Base-by-base conservation (phyloP, 2,797 vertebrate species). In the Poecilia velifera region DNA sequence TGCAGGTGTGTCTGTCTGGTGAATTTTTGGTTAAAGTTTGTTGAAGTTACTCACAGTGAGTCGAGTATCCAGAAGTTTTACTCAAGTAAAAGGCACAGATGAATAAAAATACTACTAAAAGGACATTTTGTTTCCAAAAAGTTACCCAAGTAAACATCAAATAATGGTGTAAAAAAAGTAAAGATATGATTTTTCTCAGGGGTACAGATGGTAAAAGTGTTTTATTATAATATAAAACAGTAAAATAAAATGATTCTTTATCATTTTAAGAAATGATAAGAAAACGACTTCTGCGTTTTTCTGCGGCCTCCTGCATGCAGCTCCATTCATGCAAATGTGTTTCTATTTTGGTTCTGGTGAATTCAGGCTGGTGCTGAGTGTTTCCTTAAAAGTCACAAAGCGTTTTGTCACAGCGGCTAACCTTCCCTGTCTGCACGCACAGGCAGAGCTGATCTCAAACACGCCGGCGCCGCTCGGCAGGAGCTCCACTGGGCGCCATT, bases 361-460 rank as follows among this genome's bases (percentile, higher is more conserved):
- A 62, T 79, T 18, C 55, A 74, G 45, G 8, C 39, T 76, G 34
- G 59, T 66, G 71, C 16, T 51, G 13, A 46, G 3, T 45, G 64
- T 83, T 78, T 75, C 66, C 45, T 41, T 51, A 16, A 49, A 47
- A 45, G 47, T 59, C 59, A 71, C 73, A 18, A 28, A 80, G 39
- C 72, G 13, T 41, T 64, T 76, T 6, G 49, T 73, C 62, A 53
- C 28, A 9, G 31, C 4, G 6, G 18, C 18, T 7, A 53, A 75
- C n/a, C 36, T 57, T 36, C 28, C 34, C 68, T 34, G 14, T 36
- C n/a, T 73, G 64, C 64, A 10, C 39, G 39, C 45, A 79, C 72
- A 73, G 25, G 45, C 5, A 25, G 70, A 41, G 25, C 22, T 51
- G 34, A 55, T 77, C 75, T 76, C 25, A 79, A 74, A 82, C 22